Percentiles rank a stretch among this genome's conserved stretches.
These are phyloP conservation scores for Enteromius unitaeniatus DNA, from an alignment of 2,797 vertebrate genomes.

Conservation along the genomic window DNA sequence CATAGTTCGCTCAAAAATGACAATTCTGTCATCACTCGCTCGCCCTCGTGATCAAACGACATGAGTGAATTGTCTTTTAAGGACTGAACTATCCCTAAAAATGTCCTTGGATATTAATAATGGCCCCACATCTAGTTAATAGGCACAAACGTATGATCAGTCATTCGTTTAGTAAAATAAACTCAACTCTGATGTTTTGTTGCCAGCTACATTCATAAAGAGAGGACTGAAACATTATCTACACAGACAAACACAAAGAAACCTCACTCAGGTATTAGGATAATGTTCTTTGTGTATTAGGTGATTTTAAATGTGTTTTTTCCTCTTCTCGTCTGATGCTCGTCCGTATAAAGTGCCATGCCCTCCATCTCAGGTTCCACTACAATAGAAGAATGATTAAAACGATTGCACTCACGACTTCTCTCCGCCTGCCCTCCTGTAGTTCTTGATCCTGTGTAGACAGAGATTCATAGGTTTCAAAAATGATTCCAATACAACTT, in stretches of 20 bases:
- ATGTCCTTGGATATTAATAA: conserved; percentile 21
- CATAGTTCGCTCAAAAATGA: conserved; percentile 7
- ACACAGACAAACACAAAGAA: conserved; percentile 64
- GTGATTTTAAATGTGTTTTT: conserved; percentile 59
- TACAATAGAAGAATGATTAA: conserved; percentile 71
- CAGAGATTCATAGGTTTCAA: background rate
- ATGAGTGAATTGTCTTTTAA: background rate
- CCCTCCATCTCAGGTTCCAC: conserved; percentile 65
- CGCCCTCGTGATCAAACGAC: background rate
- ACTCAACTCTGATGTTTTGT: conserved; percentile 58
- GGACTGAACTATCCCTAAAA: background rate
- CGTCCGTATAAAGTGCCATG: conserved; percentile 75
- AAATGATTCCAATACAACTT: too few species aligned
- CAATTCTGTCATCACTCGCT: background rate
- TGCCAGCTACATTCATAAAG: conserved; percentile 60
- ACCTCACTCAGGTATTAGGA: conserved; percentile 83
- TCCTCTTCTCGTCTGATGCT: conserved; percentile 57
- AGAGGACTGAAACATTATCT: conserved; percentile 61
- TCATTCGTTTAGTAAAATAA: conserved; percentile 44
- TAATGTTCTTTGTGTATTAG: conserved; percentile 42
- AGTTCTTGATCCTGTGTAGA: background rate
- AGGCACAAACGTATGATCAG: conserved; percentile 54
- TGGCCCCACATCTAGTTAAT: conserved; percentile 33
- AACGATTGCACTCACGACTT: conserved; percentile 74
- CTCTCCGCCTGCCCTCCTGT: conserved; percentile 64